Evolutionary conservation across 2,113 vertebrate species (phyloP), one percentile per base, ranked within the genome.

Genomic region (Drymodes brunneopygia): DNA sequence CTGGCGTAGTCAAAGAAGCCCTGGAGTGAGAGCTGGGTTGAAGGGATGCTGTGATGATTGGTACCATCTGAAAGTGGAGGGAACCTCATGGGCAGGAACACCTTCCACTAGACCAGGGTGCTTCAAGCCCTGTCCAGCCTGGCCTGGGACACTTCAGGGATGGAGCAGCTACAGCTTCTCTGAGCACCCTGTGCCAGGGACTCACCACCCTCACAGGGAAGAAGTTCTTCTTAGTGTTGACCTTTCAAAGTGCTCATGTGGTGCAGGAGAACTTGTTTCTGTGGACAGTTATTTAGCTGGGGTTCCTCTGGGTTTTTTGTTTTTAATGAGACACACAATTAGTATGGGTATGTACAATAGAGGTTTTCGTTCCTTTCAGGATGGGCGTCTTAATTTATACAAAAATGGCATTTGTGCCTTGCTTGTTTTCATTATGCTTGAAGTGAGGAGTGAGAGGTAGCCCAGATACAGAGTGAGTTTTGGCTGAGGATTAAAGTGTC

Each of bases 81-180:
- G 10, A 61, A 10, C n/a, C 18, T 64, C 50, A 12, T 42, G 35
- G 7, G 8, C 40, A 54, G 24, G n/a, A 17, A 54, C 8, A 27
- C 4, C n/a, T 54, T 11, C 25, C 11, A 4, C 14, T 15, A 0
- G 7, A 3, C 25, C n/a, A 69, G 29, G 11, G 0, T 75, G 21
- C n/a, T 61, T 54, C 40, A 54, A 75, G n/a, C 24, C n/a, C 25
- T 1, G 0, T 40, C 29, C 54, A 35, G 0, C 25, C 35, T 48
- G 40, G 7, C 25, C n/a, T 31, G 0, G 40, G 29, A 11, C 23
- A 31, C 17, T 89, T 0, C 79, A 31, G n/a, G 47, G 21, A 61
- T 61, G 62, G 40, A 6, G 4, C 47, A 82, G n/a, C n/a, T 70
- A 15, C 24, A 82, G 61, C 47, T 74, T 0, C 33, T 51, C 60